Evolutionary conservation across 1,140 invertebrate species (phyloP), one percentile per base, ranked within the genome.

Genomic region (Drosophila ambigua): DNA sequence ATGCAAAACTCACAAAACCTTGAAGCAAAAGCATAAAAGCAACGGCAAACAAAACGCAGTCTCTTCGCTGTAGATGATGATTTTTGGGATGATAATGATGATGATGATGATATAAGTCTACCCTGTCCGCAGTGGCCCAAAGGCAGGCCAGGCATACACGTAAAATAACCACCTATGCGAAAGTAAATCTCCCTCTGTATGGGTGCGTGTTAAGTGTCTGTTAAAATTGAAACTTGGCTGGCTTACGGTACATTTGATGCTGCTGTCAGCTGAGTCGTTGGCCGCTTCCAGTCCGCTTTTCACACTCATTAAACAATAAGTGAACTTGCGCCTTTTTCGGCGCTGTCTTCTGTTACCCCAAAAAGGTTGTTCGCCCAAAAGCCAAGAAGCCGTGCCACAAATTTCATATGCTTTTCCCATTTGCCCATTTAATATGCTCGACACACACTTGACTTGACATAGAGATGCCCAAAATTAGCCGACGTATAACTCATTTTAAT

Each of bases 1-100:
- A 87, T 87, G 82, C 83, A 85, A 76, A 76, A 82, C 74, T 78
- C 78, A 87, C 52, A 82, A 80, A 88, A 87, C 83, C 82, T 88
- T 87, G 83, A 87, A 88, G 78, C 74, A 68, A 59, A 69, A 71
- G 78, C 74, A 68, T 62, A 69, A 71, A 65, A 82, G 69, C 83
- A 78, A 88, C 83, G 71, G 60, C 83, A 87, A 88, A 87, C 75
- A 75, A 79, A 71, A 82, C 83, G 83, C 71, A 75, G 57, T 54
- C 64, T 52, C 61, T 44, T 20, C 5, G 23, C 41, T 52, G 13
- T 1, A 35, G 51, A 31, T 63, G 52, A 46, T 52, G 50, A 54
- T 48, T 26, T 13, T 26, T 16, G n/a, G 8, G 52, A 50, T 55
- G n/a, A 72, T 54, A 43, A 52, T 59, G 54, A 24, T 49, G 20